A percentile compares a stretch with the other conserved stretches of the same genome.
phyloP scores from a whole-genome alignment of 2,888 invertebrate genomes.

The Cepaea hortensis region DNA sequence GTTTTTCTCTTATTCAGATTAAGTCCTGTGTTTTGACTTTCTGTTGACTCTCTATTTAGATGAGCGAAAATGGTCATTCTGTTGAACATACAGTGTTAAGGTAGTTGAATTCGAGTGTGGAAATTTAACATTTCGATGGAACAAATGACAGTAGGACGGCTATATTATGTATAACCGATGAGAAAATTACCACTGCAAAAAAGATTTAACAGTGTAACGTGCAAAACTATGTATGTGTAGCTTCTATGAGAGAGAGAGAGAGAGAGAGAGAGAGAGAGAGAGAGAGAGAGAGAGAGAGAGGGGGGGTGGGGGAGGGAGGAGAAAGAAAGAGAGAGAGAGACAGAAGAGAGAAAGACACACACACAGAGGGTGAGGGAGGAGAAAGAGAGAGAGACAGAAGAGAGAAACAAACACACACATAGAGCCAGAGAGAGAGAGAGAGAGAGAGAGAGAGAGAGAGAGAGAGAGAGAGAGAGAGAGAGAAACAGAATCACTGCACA shows the following conservation, averaged over 20 bases:
- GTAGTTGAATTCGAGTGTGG: too few relatives aligned
- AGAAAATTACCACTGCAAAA: too few relatives aligned
- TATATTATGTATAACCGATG: too few relatives aligned
- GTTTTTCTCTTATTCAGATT: too few relatives aligned
- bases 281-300: background rate
- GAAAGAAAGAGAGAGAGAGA: background rate
- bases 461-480: constrained; percentile 11
- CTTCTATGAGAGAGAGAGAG: background rate
- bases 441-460: background rate
- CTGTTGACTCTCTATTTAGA: too few relatives aligned
- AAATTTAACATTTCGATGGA: too few relatives aligned
- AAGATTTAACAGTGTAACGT: too few relatives aligned
- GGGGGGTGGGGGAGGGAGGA: background rate
- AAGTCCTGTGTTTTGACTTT: too few relatives aligned
- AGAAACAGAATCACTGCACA: background rate
- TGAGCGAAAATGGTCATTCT: too few relatives aligned
- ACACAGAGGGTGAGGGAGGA: background rate
- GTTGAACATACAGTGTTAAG: too few relatives aligned
- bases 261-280: background rate
- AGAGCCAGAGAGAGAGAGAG: background rate
- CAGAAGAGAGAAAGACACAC: background rate
- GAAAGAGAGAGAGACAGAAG: background rate
- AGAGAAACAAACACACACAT: background rate
- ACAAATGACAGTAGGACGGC: too few relatives aligned
- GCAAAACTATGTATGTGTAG: too few relatives aligned